Conservation (phyloP, 2,797 vertebrate species). For the Lophotriccus pileatus region DNA sequence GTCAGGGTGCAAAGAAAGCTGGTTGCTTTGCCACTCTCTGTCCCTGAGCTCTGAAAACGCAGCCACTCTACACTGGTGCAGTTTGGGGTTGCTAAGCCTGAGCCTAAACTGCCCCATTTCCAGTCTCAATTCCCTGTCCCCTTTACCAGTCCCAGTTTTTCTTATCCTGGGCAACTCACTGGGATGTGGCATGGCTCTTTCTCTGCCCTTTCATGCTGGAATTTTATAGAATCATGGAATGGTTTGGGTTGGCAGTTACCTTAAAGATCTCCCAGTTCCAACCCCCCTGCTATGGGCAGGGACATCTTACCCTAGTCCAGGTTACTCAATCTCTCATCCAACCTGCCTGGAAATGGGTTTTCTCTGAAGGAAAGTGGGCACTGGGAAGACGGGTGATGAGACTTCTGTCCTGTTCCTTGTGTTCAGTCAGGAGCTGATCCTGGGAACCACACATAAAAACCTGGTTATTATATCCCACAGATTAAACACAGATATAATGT, state of each 20-base stretch:
- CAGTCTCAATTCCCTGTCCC: not conserved
- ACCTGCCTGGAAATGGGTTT: not conserved
- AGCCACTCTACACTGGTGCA: not conserved
- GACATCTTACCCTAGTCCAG: no score
- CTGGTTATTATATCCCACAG: not conserved
- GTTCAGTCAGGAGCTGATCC: not conserved
- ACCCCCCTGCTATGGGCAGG: not conserved
- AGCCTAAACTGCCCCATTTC: not conserved
- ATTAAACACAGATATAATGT: not conserved
- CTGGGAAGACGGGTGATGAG: not conserved
- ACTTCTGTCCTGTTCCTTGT: not conserved
- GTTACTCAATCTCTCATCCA: not conserved
- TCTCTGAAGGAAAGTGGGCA: not conserved
- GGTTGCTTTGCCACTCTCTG: not conserved
- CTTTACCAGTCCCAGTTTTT: not conserved
- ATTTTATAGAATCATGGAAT: not conserved
- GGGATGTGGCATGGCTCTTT: not conserved
- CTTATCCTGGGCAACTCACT: accelerated
- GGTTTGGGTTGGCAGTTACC: not conserved
- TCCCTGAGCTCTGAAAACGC: not conserved
- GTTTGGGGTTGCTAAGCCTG: not conserved
- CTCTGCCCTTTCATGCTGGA: not conserved
- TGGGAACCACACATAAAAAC: not conserved
- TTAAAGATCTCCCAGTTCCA: not conserved
- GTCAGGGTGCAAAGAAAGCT: not conserved